Conservation (phyloP, 2,113 vertebrate genomes). For the Pitta sordida region DNA sequence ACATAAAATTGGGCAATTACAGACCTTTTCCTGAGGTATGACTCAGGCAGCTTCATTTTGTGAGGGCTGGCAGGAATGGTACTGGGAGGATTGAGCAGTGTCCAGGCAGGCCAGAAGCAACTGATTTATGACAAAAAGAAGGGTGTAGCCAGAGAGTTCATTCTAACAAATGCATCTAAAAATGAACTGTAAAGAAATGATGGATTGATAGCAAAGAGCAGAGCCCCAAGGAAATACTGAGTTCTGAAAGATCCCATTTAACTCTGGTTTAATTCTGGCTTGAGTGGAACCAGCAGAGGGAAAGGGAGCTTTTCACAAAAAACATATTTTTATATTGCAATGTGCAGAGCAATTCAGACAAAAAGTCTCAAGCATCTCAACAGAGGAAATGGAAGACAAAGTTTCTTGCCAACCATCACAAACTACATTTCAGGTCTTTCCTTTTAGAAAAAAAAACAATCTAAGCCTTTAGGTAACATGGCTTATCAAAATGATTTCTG, state of each 20-base stretch:
- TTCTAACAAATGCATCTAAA: constrained; percentile 27
- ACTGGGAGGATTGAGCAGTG: background rate
- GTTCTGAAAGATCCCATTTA: constrained; percentile 23
- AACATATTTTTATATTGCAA: background rate
- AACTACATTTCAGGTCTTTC: background rate
- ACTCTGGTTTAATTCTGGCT: background rate
- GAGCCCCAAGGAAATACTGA: constrained; percentile 2
- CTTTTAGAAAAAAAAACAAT: background rate
- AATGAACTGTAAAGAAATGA: constrained; percentile 39
- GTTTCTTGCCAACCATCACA: background rate
- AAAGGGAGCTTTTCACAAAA: background rate
- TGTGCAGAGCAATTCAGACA: background rate
- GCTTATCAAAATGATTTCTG: background rate
- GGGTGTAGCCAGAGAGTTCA: background rate
- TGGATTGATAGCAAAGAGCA: background rate
- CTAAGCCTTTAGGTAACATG: background rate
- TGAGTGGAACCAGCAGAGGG: background rate
- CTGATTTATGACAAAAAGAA: constrained; percentile 20
- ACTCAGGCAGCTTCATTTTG: constrained; percentile 45
- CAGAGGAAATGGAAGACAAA: background rate
- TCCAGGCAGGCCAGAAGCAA: background rate
- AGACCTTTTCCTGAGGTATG: constrained; percentile 3
- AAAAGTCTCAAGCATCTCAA: background rate
- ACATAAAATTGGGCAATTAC: constrained; percentile 23
- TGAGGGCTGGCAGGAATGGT: constrained; percentile 13